These are phyloP conservation scores for Catotricha subobsoleta DNA, from an alignment of 2,888 invertebrate genomes.

Conservation along the genomic window DNA sequence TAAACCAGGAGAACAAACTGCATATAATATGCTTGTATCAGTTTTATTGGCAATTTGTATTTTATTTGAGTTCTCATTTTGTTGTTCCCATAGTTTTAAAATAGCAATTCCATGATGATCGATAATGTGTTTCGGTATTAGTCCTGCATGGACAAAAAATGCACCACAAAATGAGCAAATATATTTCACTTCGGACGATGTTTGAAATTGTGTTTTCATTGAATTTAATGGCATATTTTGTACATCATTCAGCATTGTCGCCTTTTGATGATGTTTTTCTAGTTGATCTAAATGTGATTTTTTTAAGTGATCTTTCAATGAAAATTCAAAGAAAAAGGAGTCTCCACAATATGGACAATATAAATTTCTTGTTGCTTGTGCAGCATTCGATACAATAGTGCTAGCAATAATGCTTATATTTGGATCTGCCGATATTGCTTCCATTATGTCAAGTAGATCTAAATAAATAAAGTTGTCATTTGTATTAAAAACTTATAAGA, in stretches of 20 bases:
- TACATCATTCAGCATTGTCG: not conserved
- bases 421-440: not conserved
- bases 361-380: conserved; percentile 10
- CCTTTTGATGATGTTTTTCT: conserved; percentile 3
- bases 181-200: conserved; percentile 1
- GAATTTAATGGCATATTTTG: no score
- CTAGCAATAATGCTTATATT: conserved; percentile 9
- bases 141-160: conserved; percentile 9
- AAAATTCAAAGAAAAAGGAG: conserved; percentile 14
- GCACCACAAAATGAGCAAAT: conserved; percentile 12
- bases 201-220: no score
- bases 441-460: no score
- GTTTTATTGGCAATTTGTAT: conserved; percentile 7
- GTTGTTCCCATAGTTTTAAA: conserved; percentile 11
- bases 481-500: no score
- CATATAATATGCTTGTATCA: conserved; percentile 10
- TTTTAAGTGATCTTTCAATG: conserved; percentile 13
- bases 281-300: conserved; percentile 9
- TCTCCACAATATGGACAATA: conserved; percentile 14
- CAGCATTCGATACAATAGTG: conserved; percentile 9
- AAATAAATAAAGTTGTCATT: no score
- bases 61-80: conserved; percentile 8
- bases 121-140: conserved; percentile 13
- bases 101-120: conserved; percentile 11
- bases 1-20: conserved; percentile 12